Base-by-base conservation (phyloP, 2,797 vertebrate genomes). In the Oryzias dopingdopingensis region DNA sequence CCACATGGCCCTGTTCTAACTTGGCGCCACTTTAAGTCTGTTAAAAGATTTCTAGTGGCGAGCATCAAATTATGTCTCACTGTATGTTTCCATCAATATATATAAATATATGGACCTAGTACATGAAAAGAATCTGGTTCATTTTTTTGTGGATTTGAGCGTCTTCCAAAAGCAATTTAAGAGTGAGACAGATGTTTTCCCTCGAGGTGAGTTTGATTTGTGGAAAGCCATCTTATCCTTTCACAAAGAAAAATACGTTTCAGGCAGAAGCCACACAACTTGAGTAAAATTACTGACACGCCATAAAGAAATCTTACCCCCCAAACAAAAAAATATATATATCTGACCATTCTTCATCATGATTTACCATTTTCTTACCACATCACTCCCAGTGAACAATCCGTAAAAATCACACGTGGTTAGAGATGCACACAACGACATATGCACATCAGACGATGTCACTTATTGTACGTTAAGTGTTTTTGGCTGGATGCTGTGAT, bases 281-380 rank as follows among this genome's bases (percentile, higher is more conserved):
- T 72, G 72, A 72, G 57, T 65, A 76, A 85, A 84, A 86, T 70
- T 73, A 68, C 76, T 76, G 66, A 32, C 47, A 48, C 54, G 65
- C 82, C 81, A 86, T 84, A 78, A 83, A 86, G 80, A 89, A 75
- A 58, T 44, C 37, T 52, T 52, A 47, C 52, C 69, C 63, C 56
- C 55, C 20, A 20, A 20, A 22, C 20, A 22, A 22, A 22, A 62
- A 10, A 10, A 10, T 18, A 18, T 18, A 18, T 18, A 37, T 65
- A 54, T 70, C 52, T 52, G 74, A 47, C 42, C 77, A 51, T 70
- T 53, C 51, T 61, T 72, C 48, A 57, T 40, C 62, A 58, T 26
- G 6, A 70, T 72, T 79, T 73, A 72, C 57, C 59, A 20, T 61
- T 75, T 81, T 62, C 75, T 72, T 41, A 23, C 67, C 62, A 52